Percentiles rank a stretch among this genome's conserved stretches.
Conservation (phyloP, 1,140 invertebrate genomes). For the Drosophila murphyi region DNA sequence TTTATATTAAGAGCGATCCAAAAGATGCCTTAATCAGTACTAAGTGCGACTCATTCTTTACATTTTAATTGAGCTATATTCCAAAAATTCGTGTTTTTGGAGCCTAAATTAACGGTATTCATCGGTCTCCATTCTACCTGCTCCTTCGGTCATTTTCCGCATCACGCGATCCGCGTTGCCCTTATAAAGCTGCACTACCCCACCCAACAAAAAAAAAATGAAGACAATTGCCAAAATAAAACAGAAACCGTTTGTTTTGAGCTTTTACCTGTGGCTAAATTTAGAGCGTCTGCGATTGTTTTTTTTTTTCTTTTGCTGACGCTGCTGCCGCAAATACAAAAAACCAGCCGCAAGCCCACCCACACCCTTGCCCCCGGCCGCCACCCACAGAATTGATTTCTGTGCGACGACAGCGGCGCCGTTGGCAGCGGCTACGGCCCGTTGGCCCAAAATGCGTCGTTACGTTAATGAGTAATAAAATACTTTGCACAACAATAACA, state of each 20-base stretch:
- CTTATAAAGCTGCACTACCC: conserved; percentile 51
- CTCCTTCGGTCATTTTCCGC: conserved; percentile 32
- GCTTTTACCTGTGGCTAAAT: conserved; percentile 78
- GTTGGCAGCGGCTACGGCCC: conserved; percentile 39
- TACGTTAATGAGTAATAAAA: conserved; percentile 83
- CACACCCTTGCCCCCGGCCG: conserved; percentile 13
- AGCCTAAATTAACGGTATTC: conserved; percentile 24
- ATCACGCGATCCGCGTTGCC: conserved; percentile 62
- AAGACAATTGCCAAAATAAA: conserved; percentile 26
- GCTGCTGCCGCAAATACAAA: conserved; percentile 58
- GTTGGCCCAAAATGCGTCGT: conserved; percentile 75
- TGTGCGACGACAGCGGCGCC: conserved; percentile 47
- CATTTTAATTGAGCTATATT: neutral
- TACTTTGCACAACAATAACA: conserved; percentile 70
- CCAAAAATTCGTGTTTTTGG: neutral
- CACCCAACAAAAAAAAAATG: conserved; percentile 29
- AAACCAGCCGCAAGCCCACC: conserved; percentile 14
- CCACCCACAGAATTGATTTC: conserved; percentile 46
- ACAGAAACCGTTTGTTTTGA: conserved; percentile 49
- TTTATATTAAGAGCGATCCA: neutral
- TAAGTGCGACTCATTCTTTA: neutral
- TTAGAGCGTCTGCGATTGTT: conserved; percentile 74
- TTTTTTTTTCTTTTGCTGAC: conserved; percentile 59
- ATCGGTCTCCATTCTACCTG: neutral
- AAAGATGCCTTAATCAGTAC: neutral